These are phyloP conservation scores for Lamellibrachia luymesi DNA, from an alignment of 1,140 invertebrate genomes.

Conservation along the genomic window DNA sequence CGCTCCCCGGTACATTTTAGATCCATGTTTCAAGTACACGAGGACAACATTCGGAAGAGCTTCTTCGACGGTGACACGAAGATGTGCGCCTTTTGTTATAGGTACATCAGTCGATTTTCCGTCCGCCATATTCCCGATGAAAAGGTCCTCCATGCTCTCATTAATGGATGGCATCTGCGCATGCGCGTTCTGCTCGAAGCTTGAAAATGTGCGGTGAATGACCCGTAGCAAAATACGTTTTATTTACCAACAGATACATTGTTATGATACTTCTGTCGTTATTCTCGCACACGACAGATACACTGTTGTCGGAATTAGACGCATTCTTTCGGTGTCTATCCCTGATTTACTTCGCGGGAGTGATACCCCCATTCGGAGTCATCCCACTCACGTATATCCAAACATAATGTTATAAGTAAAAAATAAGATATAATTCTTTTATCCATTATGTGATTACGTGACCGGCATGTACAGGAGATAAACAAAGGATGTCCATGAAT, in stretches of 20 bases:
- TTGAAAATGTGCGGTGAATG: not conserved
- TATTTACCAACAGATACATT: not conserved
- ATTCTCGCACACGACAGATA: not conserved
- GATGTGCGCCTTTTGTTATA: not conserved
- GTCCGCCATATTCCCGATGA: slow-evolving; percentile 11
- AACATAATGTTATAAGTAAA: no score
- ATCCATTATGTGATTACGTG: no score
- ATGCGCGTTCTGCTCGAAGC: not conserved
- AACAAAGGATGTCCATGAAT: no score
- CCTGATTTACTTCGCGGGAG: not conserved
- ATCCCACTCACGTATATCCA: no score
- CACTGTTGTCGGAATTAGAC: not conserved
- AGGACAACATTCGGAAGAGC: slow-evolving; percentile 2
- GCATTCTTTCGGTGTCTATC: not conserved
- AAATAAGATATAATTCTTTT: no score
- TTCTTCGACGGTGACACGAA: not conserved
- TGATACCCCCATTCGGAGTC: no score
- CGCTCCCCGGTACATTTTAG: slow-evolving; percentile 7
- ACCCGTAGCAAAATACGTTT: not conserved
- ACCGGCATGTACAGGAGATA: no score
- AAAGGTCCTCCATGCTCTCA: not conserved
- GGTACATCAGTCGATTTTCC: not conserved
- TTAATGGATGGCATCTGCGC: not conserved
- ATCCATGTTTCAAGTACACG: slow-evolving; percentile 15
- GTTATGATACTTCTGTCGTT: not conserved